These are phyloP conservation scores for Rhinophrynus dorsalis DNA, from an alignment of 2,797 vertebrate genomes.

Conservation along the genomic window DNA sequence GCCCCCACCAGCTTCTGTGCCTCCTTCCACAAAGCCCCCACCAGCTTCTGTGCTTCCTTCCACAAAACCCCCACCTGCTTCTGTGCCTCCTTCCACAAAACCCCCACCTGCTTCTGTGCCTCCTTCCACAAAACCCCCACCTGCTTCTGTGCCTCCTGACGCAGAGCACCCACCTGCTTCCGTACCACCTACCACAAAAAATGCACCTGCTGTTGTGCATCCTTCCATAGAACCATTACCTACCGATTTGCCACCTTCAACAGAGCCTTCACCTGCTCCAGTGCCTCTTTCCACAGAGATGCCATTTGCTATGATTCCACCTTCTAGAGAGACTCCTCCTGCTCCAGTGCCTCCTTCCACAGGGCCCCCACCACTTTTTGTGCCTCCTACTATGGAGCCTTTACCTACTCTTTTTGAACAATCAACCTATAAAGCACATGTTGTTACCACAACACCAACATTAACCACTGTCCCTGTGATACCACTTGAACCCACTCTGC, in stretches of 20 bases:
- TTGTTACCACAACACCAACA: background rate
- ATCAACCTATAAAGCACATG: slow-evolving; percentile 18
- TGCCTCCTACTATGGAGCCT: background rate
- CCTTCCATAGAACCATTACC: background rate
- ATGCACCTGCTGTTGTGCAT: background rate
- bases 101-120: background rate
- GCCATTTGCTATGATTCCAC: background rate
- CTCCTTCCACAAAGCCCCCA: too few species aligned
- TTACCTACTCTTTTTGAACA: background rate
- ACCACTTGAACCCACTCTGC: background rate
- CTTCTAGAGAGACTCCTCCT: background rate
- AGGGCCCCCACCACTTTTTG: background rate
- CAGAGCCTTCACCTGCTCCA: background rate
- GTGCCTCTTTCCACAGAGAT: background rate
- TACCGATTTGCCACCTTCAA: background rate
- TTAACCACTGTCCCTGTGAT: background rate
- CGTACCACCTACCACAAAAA: background rate
- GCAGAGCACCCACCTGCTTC: background rate
- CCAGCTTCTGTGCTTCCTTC: background rate
- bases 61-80: background rate
- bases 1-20: background rate
- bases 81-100: background rate
- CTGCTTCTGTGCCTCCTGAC: background rate
- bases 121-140: background rate
- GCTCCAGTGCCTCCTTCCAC: background rate